Evolutionary conservation across 2,113 vertebrate species (phyloP), one percentile per base, ranked within the genome.

Genomic region (Campylorhamphus procurvoides): DNA sequence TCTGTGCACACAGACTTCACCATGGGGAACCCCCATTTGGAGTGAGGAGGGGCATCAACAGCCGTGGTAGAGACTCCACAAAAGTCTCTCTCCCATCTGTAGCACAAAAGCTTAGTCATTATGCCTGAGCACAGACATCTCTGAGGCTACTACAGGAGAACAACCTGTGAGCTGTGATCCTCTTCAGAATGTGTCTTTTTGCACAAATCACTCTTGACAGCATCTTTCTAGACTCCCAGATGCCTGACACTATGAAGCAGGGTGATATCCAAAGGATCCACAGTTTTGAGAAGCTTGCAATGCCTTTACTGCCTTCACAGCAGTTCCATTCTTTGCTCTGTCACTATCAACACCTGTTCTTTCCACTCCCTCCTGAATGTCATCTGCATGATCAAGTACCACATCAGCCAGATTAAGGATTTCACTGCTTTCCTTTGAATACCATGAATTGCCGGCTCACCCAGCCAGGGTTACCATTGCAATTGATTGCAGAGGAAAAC

Each of bases 391-490:
- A 52, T 15, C 58, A 69, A 74, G 63, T 35, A 18, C 37, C 49
- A 15, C 53, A 47, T 37, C 71, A 62, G 20, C 22, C 78, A 73
- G 77, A 37, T 40, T 28, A 56, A 29, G 66, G 82, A 17, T 55
- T 86, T 79, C 47, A 22, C 46, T 29, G n/a, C 47, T 10, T 66
- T 55, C 35, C 67, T 86, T 49, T 68, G 63, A 49, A 31, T 49
- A 64, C 55, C 72, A 23, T 19, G 23, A 67, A 49, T 18, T 19
- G 13, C 62, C 55, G 0, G 0, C 37, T 73, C 47, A 47, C 39
- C 13, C 1, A 0, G 11, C 24, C 0, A 0, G 50, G 12, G 9
- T 62, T n/a, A 47, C 71, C 67, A 28, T 40, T 0, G 0, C 19
- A 19, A 18, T 35, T 72, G 25, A 52, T 76, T 77, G 69, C 63